Percentiles rank a stretch among this genome's conserved stretches.
Evolutionary conservation across 2,113 vertebrate species (phyloP).

Genomic region (Microcebus griseorufus): DNA sequence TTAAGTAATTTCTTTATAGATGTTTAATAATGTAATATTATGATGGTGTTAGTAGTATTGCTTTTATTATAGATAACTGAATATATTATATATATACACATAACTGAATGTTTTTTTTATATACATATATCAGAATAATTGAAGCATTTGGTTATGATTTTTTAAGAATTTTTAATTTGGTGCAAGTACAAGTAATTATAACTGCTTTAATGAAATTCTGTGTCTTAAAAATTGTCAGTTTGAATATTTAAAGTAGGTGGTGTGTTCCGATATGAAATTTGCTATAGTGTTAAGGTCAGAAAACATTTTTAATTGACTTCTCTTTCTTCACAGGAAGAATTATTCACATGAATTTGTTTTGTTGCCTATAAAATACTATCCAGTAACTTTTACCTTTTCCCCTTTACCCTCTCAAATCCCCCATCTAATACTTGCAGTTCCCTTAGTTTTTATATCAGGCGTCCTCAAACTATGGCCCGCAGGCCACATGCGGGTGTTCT

Average conservation of each 20-base stretch:
- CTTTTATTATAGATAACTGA: constrained; percentile 33
- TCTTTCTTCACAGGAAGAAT: neutral
- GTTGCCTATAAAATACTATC: neutral
- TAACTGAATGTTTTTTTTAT: neutral
- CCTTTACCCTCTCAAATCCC: neutral
- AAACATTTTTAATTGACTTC: neutral
- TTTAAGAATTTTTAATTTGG: constrained; percentile 32
- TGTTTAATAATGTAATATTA: constrained; percentile 29
- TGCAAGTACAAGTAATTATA: constrained; percentile 13
- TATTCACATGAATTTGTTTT: neutral
- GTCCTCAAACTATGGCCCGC: too few species aligned
- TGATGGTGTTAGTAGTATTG: neutral
- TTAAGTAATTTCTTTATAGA: constrained; percentile 34
- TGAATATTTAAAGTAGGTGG: constrained; percentile 10
- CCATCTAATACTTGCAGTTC: neutral
- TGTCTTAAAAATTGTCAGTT: neutral
- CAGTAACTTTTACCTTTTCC: neutral
- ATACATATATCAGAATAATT: neutral
- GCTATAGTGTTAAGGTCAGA: neutral
- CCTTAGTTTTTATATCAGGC: neutral
- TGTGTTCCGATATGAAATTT: constrained; percentile 15
- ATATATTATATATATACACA: neutral
- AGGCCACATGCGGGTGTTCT: too few species aligned
- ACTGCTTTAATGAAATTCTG: constrained; percentile 11
- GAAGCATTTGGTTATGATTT: neutral